phyloP scores from a whole-genome alignment of 2,113 vertebrate genomes.

The Macaca nemestrina region DNA sequence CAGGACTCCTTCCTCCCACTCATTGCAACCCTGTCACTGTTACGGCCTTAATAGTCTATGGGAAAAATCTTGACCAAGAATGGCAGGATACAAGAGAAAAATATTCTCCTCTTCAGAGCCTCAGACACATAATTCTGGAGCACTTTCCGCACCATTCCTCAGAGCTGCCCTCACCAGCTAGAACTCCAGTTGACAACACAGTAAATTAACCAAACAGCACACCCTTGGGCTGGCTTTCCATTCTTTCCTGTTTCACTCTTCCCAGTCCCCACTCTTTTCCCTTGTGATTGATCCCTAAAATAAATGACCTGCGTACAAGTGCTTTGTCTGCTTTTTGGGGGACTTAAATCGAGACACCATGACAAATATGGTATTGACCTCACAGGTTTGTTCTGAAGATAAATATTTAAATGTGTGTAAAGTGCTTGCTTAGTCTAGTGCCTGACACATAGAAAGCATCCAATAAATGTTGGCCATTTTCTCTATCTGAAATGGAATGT shows the following conservation, averaged over 20 bases:
- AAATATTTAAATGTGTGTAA: background rate
- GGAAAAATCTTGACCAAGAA: background rate
- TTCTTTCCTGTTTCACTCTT: background rate
- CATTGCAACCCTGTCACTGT: background rate
- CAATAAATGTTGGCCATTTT: constrained; percentile 52
- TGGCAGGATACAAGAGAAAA: background rate
- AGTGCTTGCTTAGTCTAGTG: constrained; percentile 23
- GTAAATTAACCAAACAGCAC: background rate
- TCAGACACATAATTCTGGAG: background rate
- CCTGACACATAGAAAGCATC: background rate
- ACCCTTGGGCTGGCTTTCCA: background rate
- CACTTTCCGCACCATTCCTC: background rate
- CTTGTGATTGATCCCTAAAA: background rate
- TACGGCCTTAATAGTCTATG: background rate
- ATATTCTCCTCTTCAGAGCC: background rate
- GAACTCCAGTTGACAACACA: background rate
- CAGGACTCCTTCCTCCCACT: background rate
- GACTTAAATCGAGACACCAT: background rate
- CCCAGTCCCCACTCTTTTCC: background rate
- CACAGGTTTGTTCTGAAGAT: background rate
- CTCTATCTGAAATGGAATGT: constrained; percentile 65
- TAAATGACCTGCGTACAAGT: background rate
- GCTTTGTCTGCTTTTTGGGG: background rate
- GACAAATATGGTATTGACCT: background rate
- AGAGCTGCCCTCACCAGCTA: background rate